These are phyloP conservation scores for Caenorhabditis virilis DNA, from an alignment of 2,888 invertebrate genomes.

Conservation along the genomic window DNA sequence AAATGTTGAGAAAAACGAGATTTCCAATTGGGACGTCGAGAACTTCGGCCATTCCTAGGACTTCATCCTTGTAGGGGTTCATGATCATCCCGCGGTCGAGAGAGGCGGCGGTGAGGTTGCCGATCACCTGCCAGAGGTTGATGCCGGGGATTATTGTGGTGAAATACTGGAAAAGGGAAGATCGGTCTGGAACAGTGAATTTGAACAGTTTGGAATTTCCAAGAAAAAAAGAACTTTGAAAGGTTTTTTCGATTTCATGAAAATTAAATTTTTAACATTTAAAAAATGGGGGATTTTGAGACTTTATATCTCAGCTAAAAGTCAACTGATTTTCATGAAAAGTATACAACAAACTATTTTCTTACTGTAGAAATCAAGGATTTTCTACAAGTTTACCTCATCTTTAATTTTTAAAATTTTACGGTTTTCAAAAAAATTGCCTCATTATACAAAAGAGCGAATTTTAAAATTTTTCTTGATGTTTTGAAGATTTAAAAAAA, in stretches of 20 bases:
- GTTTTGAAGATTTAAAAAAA: no score
- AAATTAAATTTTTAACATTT: background rate
- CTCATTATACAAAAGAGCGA: no score
- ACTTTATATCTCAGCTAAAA: no score
- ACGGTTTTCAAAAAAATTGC: no score
- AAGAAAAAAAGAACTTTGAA: slow-evolving; percentile 1
- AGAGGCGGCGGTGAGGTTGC: slow-evolving; percentile 42
- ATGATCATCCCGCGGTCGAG: slow-evolving; percentile 51
- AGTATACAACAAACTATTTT: no score
- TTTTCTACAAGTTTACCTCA: no score
- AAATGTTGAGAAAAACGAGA: slow-evolving; percentile 57
- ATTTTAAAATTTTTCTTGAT: no score
- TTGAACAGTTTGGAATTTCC: background rate
- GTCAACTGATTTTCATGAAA: no score
- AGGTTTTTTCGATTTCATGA: background rate
- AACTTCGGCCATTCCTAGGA: slow-evolving; percentile 56
- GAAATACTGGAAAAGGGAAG: slow-evolving; percentile 32
- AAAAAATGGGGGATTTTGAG: background rate
- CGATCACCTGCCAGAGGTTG: slow-evolving; percentile 49
- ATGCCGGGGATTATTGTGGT: slow-evolving; percentile 46
- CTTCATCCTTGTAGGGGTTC: slow-evolving; percentile 52
- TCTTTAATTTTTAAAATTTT: no score
- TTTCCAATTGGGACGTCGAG: slow-evolving; percentile 52
- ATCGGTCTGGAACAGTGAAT: background rate
- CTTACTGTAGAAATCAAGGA: no score